Evolutionary conservation across 2,113 vertebrate species (phyloP).

Genomic region (Callorhinus ursinus): DNA sequence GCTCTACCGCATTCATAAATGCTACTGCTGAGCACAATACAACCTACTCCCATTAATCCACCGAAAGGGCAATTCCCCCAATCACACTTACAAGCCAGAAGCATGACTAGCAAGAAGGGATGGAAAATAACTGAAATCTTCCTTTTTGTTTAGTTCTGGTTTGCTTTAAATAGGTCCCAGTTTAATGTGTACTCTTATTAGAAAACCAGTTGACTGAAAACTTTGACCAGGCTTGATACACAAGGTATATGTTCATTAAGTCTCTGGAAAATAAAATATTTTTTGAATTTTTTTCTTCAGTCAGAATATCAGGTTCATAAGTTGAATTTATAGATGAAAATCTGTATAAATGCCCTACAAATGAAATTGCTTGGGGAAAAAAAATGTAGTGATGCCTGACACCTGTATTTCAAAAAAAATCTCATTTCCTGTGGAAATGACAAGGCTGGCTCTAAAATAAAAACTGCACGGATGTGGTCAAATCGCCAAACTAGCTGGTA

Average conservation of each 20-base stretch:
- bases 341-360: background rate
- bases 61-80: background rate
- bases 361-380: background rate
- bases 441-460: slow-evolving; percentile 17
- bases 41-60: background rate
- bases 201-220: background rate
- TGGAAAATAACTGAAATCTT: background rate
- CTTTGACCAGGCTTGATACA: background rate
- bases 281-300: background rate
- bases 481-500: background rate
- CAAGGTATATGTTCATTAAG: background rate
- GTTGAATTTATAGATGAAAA: background rate
- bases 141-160: background rate
- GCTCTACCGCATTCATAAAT: background rate
- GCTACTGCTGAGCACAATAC: background rate
- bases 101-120: background rate
- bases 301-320: background rate
- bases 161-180: background rate
- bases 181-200: background rate
- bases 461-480: slow-evolving; percentile 64
- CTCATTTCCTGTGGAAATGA: slow-evolving; percentile 56
- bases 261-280: background rate
- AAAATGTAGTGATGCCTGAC: background rate
- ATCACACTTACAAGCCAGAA: background rate
- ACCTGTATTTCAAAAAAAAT: slow-evolving; percentile 29